phyloP scores from a whole-genome alignment of 2,113 vertebrate genomes.

The Origma solitaria region DNA sequence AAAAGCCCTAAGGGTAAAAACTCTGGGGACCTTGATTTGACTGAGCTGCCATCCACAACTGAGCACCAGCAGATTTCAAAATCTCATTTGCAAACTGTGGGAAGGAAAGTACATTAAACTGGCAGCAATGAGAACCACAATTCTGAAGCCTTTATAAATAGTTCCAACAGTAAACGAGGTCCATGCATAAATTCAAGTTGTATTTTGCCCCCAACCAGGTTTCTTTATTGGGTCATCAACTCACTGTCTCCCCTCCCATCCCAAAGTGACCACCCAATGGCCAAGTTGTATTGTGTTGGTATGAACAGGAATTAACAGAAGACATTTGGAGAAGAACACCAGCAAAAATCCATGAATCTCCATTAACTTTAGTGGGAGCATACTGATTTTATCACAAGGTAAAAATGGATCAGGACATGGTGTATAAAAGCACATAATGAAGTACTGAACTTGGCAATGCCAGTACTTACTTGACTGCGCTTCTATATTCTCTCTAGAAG shows the following conservation, averaged over 20 bases:
- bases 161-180: neutral
- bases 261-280: neutral
- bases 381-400: neutral
- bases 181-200: neutral
- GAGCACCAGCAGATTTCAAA: neutral
- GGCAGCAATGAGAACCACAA: neutral
- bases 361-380: neutral
- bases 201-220: neutral
- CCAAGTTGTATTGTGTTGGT: neutral
- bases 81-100: neutral
- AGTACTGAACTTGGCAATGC: neutral
- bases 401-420: neutral
- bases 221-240: neutral
- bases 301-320: neutral
- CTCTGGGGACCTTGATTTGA: neutral
- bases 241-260: neutral
- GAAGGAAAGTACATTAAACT: neutral
- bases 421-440: neutral
- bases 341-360: neutral
- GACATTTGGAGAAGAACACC: neutral
- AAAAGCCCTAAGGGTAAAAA: neutral
- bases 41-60: neutral
- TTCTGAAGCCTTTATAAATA: neutral
- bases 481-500: slow-evolving; percentile 22
- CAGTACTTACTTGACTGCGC: slow-evolving; percentile 32